Evolutionary conservation across 2,797 vertebrate genomes (phyloP).

Genomic region (Spondyliosoma cantharus): DNA sequence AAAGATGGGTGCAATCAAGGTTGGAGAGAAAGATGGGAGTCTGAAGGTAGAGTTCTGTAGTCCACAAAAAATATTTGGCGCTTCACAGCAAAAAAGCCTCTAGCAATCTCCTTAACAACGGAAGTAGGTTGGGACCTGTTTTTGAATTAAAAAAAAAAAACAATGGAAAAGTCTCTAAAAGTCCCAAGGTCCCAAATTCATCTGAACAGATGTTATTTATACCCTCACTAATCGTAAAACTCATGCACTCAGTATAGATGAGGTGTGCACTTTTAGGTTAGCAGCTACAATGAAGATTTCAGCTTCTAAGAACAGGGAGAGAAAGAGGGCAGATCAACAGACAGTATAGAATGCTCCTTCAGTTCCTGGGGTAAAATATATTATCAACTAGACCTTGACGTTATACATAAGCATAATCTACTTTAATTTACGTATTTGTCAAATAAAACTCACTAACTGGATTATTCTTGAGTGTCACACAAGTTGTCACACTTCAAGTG

Average conservation of each 20-base stretch:
- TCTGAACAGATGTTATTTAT: too few relatives aligned
- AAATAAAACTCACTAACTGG: not conserved
- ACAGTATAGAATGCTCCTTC: not conserved
- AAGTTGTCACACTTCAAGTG: not conserved
- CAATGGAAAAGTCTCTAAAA: too few relatives aligned
- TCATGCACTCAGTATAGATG: too few relatives aligned
- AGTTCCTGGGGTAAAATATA: not conserved
- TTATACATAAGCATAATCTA: not conserved
- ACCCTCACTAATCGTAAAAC: too few relatives aligned
- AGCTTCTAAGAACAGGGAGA: not conserved
- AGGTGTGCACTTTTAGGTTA: too few relatives aligned
- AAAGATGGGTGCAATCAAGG: not conserved
- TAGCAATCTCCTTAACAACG: too few relatives aligned
- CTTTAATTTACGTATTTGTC: not conserved
- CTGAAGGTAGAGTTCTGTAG: too few relatives aligned
- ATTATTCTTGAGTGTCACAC: conserved; percentile 1
- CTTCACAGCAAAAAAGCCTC: too few relatives aligned
- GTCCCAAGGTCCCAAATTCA: too few relatives aligned
- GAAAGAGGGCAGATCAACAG: not conserved
- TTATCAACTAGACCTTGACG: not conserved
- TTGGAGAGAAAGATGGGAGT: not conserved
- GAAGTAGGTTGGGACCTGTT: too few relatives aligned
- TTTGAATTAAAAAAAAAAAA: conserved; percentile 4
- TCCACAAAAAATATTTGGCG: too few relatives aligned
- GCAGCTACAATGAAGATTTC: too few relatives aligned